Evolutionary conservation across 2,797 vertebrate genomes (phyloP).

Genomic region (Poeciliopsis gracilis): DNA sequence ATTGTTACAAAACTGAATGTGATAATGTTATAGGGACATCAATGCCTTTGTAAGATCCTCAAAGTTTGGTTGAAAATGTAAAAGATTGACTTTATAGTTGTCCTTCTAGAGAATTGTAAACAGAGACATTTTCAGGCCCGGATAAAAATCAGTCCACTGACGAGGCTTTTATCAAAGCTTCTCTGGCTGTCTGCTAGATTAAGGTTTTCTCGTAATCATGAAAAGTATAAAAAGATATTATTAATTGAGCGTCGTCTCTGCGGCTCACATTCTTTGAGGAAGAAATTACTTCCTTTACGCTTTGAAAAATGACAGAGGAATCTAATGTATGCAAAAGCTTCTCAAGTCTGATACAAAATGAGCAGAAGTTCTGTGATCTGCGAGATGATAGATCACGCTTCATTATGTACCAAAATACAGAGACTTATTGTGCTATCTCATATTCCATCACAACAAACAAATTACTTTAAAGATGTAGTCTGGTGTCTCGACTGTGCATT

Average conservation of each 20-base stretch:
- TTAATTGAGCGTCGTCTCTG: slow-evolving; percentile 23
- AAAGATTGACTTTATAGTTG: background rate
- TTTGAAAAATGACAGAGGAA: slow-evolving; percentile 58
- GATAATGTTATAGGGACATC: background rate
- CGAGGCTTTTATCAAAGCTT: slow-evolving; percentile 23
- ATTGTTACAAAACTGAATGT: background rate
- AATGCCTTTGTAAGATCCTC: background rate
- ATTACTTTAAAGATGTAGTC: slow-evolving; percentile 28
- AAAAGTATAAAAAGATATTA: slow-evolving; percentile 33
- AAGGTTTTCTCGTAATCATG: slow-evolving; percentile 38
- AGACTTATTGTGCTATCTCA: slow-evolving; percentile 25
- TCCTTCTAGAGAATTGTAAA: background rate
- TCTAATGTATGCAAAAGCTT: slow-evolving; percentile 37
- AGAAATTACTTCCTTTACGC: slow-evolving; percentile 46
- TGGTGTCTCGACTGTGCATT: background rate
- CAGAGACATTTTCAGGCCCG: background rate
- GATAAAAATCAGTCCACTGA: background rate
- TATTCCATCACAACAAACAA: slow-evolving; percentile 39
- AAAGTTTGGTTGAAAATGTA: background rate
- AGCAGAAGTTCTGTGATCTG: slow-evolving; percentile 55
- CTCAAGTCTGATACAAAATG: slow-evolving; percentile 44
- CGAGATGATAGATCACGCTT: slow-evolving; percentile 34
- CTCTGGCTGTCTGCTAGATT: slow-evolving; percentile 15
- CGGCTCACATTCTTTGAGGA: slow-evolving; percentile 18
- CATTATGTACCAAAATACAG: slow-evolving; percentile 35